A percentile compares a stretch with the other conserved stretches of the same genome.
These are phyloP conservation scores for Penaeus japonicus DNA, from an alignment of 1,140 invertebrate genomes.

Conservation along the genomic window DNA sequence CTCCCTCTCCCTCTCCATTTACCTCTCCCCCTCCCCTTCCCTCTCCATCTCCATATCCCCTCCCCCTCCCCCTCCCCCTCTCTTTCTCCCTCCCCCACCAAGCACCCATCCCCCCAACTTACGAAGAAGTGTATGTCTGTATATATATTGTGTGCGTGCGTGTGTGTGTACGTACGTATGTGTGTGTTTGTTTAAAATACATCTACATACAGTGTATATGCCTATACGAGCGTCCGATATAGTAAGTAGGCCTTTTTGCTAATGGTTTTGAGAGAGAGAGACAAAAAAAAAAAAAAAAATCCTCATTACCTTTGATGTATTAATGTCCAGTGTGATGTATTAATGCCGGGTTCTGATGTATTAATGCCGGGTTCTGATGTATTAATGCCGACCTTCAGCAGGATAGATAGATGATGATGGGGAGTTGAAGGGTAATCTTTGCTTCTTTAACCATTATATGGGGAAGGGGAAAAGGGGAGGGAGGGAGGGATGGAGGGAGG, in stretches of 20 bases:
- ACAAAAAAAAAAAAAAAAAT: conserved; percentile 11
- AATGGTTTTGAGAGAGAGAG: neutral
- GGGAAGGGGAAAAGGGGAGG: no score
- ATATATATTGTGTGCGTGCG: neutral
- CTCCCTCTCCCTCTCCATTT: neutral
- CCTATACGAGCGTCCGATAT: no score
- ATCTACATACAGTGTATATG: no score
- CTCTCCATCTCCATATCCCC: no score
- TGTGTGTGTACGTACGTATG: neutral
- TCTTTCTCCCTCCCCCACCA: neutral
- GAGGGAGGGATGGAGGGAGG: no score
- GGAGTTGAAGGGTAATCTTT: conserved; percentile 31
- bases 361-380: conserved; percentile 50
- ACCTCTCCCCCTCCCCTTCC: neutral
- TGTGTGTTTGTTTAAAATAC: neutral
- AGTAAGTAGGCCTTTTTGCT: no score
- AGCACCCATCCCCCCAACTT: no score
- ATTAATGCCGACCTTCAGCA: conserved; percentile 38
- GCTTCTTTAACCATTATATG: neutral
- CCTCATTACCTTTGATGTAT: conserved; percentile 43
- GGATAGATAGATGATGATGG: conserved; percentile 42
- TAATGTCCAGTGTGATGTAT: conserved; percentile 4
- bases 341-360: conserved; percentile 47
- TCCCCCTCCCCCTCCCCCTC: neutral
- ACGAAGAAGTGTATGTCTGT: neutral